A percentile compares a stretch with the other conserved stretches of the same genome.
Evolutionary conservation across 2,888 invertebrate genomes (phyloP).

Genomic region (Amphimallon solstitiale): DNA sequence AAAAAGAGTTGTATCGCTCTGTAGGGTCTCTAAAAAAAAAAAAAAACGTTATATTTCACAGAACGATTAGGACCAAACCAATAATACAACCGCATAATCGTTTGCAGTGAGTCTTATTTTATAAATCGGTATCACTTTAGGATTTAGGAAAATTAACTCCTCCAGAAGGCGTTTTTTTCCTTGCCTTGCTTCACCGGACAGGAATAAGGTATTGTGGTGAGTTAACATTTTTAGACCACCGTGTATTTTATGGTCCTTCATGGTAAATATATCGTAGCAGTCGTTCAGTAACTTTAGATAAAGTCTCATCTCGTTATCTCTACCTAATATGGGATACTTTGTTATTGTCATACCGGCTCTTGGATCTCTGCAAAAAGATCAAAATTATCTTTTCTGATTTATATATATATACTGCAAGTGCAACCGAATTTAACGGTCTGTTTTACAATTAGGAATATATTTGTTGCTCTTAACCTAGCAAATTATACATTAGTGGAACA

Average conservation of each 20-base stretch:
- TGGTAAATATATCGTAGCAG: slow-evolving; percentile 32
- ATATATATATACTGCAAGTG: too few species aligned
- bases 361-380: slow-evolving; percentile 17
- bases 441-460: too few species aligned
- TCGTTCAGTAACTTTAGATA: slow-evolving; percentile 49
- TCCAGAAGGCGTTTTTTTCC: slow-evolving; percentile 72
- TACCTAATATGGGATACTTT: slow-evolving; percentile 66
- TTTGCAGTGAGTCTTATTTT: slow-evolving; percentile 57
- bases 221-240: slow-evolving; percentile 35
- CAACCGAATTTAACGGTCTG: too few species aligned
- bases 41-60: background rate
- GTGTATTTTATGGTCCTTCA: slow-evolving; percentile 21
- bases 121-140: slow-evolving; percentile 57
- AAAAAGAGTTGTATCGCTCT: slow-evolving; percentile 63
- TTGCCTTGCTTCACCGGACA: slow-evolving; percentile 67
- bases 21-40: slow-evolving; percentile 59
- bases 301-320: slow-evolving; percentile 59
- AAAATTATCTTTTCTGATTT: background rate
- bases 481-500: too few species aligned
- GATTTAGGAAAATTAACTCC: slow-evolving; percentile 66
- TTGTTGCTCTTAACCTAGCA: too few species aligned
- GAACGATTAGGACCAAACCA: too few species aligned
- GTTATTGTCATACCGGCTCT: slow-evolving; percentile 33
- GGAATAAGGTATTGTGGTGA: slow-evolving; percentile 49
- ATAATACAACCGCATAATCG: slow-evolving; percentile 47